Percentiles rank a stretch among this genome's conserved stretches.
phyloP scores from a whole-genome alignment of 2,888 invertebrate genomes.

The Corbicula japonica region DNA sequence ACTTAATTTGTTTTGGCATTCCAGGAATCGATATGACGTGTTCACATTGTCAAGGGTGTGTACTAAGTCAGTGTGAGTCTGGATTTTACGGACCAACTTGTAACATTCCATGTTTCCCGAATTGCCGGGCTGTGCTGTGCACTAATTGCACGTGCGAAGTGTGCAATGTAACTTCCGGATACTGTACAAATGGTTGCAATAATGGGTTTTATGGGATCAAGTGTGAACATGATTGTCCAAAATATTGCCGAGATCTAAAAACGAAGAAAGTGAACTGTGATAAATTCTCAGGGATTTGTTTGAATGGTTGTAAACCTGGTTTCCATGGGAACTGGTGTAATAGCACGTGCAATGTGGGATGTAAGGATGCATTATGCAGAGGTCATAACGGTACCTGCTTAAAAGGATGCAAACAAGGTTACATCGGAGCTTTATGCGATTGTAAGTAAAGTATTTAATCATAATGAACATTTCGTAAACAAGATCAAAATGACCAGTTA shows the following conservation, averaged over 20 bases:
- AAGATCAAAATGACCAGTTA: no score
- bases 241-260: slow-evolving; percentile 30
- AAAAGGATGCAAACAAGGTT: slow-evolving; percentile 49
- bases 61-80: slow-evolving; percentile 26
- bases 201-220: slow-evolving; percentile 50
- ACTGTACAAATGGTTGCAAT: slow-evolving; percentile 59
- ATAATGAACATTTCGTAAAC: no score
- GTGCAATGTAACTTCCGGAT: slow-evolving; percentile 42
- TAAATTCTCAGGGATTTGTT: slow-evolving; percentile 41
- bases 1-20: background rate
- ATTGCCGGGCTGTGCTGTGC: slow-evolving; percentile 54
- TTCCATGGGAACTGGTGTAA: slow-evolving; percentile 58
- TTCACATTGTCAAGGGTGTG: slow-evolving; percentile 38
- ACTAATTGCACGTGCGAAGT: slow-evolving; percentile 48
- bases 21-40: slow-evolving; percentile 9
- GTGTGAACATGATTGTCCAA: slow-evolving; percentile 51
- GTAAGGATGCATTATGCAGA: slow-evolving; percentile 42
- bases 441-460: slow-evolving; percentile 22
- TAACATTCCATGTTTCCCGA: slow-evolving; percentile 43
- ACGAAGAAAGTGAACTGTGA: slow-evolving; percentile 34
- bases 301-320: slow-evolving; percentile 47
- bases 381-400: slow-evolving; percentile 47
- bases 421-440: slow-evolving; percentile 41
- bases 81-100: slow-evolving; percentile 49
- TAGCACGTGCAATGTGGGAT: slow-evolving; percentile 47